These are phyloP conservation scores for Poecilia picta DNA, from an alignment of 2,797 vertebrate genomes.

Conservation along the genomic window DNA sequence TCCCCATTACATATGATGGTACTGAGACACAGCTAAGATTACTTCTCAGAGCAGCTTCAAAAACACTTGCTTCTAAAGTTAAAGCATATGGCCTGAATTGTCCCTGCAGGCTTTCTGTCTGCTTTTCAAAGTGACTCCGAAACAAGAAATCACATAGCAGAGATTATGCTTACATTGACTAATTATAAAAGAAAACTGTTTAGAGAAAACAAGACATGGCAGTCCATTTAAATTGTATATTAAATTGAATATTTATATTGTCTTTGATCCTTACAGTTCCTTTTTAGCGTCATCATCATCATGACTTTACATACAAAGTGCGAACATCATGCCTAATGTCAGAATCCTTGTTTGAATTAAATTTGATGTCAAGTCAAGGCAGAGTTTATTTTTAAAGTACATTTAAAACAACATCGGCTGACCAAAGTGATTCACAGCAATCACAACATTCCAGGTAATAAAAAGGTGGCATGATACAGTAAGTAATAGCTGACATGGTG, in stretches of 20 bases:
- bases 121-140: not conserved
- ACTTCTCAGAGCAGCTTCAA: not conserved
- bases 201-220: not conserved
- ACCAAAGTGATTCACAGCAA: too few relatives aligned
- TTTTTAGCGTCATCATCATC: too few relatives aligned
- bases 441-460: too few relatives aligned
- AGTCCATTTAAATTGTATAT: too few relatives aligned
- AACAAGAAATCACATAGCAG: not conserved
- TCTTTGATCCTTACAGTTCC: too few relatives aligned
- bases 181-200: not conserved
- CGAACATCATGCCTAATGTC: not conserved
- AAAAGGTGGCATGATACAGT: too few relatives aligned
- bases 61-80: not conserved
- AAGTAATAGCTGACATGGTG: not conserved
- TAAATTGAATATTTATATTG: too few relatives aligned
- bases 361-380: too few relatives aligned
- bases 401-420: too few relatives aligned
- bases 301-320: too few relatives aligned
- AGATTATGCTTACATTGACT: not conserved
- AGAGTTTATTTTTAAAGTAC: too few relatives aligned
- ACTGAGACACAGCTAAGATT: constrained; percentile 7
- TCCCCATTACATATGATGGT: constrained; percentile 20
- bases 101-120: not conserved
- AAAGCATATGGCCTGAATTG: too few relatives aligned
- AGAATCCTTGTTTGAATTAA: not conserved